A percentile compares a stretch with the other conserved stretches of the same genome.
These are phyloP conservation scores for Eleginops maclovinus DNA, from an alignment of 2,113 vertebrate genomes.

Conservation along the genomic window DNA sequence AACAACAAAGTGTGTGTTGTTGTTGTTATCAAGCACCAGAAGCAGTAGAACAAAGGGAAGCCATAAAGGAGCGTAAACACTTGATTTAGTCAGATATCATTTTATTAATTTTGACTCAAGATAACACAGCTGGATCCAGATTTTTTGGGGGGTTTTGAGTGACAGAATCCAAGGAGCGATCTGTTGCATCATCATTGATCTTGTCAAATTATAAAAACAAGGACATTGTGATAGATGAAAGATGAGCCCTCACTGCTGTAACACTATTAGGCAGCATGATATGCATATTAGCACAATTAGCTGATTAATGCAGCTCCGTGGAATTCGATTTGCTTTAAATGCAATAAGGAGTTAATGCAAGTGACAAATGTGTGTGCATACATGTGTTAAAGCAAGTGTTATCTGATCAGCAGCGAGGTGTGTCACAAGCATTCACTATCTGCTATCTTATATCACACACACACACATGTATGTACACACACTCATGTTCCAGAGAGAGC, in stretches of 20 bases:
- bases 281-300: conserved; percentile 49
- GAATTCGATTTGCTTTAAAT: conserved; percentile 48
- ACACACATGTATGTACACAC: conserved; percentile 20
- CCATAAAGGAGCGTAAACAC: background rate
- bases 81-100: background rate
- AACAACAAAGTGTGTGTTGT: conserved; percentile 21
- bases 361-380: conserved; percentile 34
- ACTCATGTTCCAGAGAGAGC: conserved; percentile 1
- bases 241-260: conserved; percentile 16
- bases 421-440: conserved; percentile 5
- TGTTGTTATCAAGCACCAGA: background rate
- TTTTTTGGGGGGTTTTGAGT: too few relatives aligned
- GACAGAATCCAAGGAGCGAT: too few relatives aligned
- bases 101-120: background rate
- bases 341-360: conserved; percentile 42
- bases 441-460: conserved; percentile 34
- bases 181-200: too few relatives aligned
- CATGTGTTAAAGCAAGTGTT: conserved; percentile 13
- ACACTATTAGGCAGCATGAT: conserved; percentile 40
- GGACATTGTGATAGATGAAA: conserved; percentile 4
- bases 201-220: background rate
- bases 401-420: conserved; percentile 41
- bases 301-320: conserved; percentile 42
- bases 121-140: background rate
- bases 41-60: conserved; percentile 26